A percentile compares a stretch with the other conserved stretches of the same genome.
These are phyloP conservation scores for Meloidogyne exigua DNA, from an alignment of 1,140 invertebrate species.

Conservation along the genomic window DNA sequence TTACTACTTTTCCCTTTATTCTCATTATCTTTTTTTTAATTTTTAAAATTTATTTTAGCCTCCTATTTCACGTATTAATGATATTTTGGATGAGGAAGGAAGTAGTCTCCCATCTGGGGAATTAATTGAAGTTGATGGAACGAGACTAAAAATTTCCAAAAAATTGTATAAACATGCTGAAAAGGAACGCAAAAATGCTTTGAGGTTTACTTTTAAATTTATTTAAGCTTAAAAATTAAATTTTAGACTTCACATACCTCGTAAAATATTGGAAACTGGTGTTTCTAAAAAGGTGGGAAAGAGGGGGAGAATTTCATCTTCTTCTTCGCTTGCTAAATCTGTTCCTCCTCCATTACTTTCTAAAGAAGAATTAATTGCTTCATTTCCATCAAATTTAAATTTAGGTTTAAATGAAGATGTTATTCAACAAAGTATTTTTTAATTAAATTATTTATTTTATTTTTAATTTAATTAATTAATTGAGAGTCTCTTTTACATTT, in stretches of 20 bases:
- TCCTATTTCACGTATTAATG: slow-evolving; percentile 8
- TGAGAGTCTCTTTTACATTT: too few species aligned
- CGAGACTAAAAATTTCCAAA: slow-evolving; percentile 48
- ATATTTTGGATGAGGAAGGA: slow-evolving; percentile 19
- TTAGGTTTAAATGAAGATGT: neutral
- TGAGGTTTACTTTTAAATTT: slow-evolving; percentile 28
- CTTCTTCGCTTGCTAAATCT: neutral
- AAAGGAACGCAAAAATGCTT: slow-evolving; percentile 43
- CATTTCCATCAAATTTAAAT: neutral
- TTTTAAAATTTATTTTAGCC: too few species aligned
- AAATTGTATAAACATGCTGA: slow-evolving; percentile 51
- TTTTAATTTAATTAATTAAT: too few species aligned
- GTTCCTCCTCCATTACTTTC: neutral
- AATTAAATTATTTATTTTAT: slow-evolving; percentile 7
- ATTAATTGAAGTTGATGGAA: slow-evolving; percentile 49
- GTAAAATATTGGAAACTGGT: slow-evolving; percentile 38
- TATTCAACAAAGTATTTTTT: neutral
- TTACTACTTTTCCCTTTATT: too few species aligned
- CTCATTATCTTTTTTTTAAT: neutral
- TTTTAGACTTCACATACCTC: slow-evolving; percentile 42
- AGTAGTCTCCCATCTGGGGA: slow-evolving; percentile 29
- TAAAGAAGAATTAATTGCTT: slow-evolving; percentile 1
- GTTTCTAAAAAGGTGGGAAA: neutral
- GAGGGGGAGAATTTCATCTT: neutral
- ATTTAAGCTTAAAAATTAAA: slow-evolving; percentile 4